phyloP scores from a whole-genome alignment of 2,113 vertebrate species.

The Chaetorhynchus papuensis region DNA sequence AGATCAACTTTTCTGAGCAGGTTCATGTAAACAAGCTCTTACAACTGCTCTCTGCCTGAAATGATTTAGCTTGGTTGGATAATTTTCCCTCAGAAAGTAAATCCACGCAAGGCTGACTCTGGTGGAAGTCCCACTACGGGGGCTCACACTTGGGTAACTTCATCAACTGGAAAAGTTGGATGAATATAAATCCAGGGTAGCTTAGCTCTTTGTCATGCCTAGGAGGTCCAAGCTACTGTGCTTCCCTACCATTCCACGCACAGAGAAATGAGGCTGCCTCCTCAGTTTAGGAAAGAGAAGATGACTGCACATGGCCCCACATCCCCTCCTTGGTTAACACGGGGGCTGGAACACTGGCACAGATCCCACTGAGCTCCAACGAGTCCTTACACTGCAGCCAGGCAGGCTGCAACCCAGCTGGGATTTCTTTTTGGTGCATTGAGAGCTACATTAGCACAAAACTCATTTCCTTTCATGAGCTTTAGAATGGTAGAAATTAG shows the following conservation, averaged over 20 bases:
- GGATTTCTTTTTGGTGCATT: neutral
- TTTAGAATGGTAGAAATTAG: neutral
- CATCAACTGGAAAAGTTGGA: neutral
- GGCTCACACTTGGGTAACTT: neutral
- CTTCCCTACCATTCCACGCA: neutral
- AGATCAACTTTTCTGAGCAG: slow-evolving; percentile 42
- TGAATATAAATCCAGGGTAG: neutral
- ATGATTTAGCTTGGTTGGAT: neutral
- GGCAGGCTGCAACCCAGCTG: neutral
- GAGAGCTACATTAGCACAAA: neutral
- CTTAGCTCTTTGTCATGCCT: neutral
- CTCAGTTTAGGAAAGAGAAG: neutral
- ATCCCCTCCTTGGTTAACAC: neutral
- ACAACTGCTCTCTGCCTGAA: neutral
- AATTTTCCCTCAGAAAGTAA: neutral
- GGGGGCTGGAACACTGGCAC: neutral
- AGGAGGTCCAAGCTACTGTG: neutral
- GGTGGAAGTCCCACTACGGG: neutral
- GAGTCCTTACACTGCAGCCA: neutral
- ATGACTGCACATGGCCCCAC: neutral
- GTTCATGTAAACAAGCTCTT: neutral
- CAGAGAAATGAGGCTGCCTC: neutral
- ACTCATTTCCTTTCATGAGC: neutral
- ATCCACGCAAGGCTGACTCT: neutral
- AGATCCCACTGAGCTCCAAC: neutral